Evolutionary conservation across 23 tunicate species (phyloP).

Genomic region (Halocynthia aurantium): DNA sequence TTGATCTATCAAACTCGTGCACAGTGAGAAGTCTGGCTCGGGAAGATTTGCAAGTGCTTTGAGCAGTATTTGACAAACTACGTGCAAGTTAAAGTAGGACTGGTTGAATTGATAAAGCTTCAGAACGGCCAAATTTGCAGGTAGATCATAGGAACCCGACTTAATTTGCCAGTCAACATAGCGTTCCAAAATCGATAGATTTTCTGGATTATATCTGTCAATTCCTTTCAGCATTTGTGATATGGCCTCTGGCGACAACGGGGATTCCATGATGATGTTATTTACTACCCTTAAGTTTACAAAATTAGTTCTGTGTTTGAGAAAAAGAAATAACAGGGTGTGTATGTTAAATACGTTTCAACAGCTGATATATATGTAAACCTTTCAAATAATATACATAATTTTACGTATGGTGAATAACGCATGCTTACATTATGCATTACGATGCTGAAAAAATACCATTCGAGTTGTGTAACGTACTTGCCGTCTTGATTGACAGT

Average conservation of each 20-base stretch:
- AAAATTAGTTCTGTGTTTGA: no score
- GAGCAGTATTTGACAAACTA: constrained; percentile 62
- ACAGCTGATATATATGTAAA: no score
- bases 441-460: no score
- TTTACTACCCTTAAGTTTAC: no score
- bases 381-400: no score
- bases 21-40: constrained; percentile 68
- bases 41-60: constrained; percentile 71
- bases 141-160: constrained; percentile 51
- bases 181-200: constrained; percentile 49
- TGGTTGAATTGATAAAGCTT: constrained; percentile 94
- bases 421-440: no score
- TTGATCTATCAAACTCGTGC: constrained; percentile 80
- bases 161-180: constrained; percentile 55
- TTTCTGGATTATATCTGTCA: constrained; percentile 90
- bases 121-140: constrained; percentile 76
- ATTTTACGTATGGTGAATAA: no score
- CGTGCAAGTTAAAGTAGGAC: constrained; percentile 42
- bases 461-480: no score
- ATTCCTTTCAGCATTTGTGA: constrained; percentile 66
- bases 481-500: no score
- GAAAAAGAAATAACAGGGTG: no score
- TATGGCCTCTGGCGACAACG: constrained; percentile 23
- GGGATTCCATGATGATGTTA: constrained; percentile 8
- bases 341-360: no score